These are phyloP conservation scores for Aphelenchoides besseyi DNA, from an alignment of 1,140 invertebrate genomes.

Conservation along the genomic window DNA sequence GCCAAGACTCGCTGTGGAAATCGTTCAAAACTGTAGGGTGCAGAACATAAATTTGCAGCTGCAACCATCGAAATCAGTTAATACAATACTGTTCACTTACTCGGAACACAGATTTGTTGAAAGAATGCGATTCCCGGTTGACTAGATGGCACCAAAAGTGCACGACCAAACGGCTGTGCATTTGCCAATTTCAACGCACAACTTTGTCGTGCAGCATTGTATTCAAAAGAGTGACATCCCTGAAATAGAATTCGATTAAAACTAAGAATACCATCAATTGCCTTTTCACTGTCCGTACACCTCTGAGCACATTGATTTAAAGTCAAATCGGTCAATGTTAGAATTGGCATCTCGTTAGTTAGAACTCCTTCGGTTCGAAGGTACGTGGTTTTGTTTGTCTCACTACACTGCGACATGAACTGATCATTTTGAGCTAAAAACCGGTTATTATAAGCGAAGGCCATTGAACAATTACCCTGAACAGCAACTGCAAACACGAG, in stretches of 20 bases:
- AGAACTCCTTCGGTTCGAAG: constrained; percentile 35
- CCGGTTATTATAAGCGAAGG: background rate
- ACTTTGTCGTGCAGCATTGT: constrained; percentile 50
- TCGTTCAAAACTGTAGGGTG: constrained; percentile 57
- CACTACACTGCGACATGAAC: constrained; percentile 19
- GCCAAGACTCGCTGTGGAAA: constrained; percentile 53
- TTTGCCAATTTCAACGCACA: constrained; percentile 50
- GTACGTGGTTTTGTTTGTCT: constrained; percentile 34
- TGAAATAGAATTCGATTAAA: constrained; percentile 10
- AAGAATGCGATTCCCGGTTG: constrained; percentile 50
- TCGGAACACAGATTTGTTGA: constrained; percentile 57
- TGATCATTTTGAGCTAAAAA: background rate
- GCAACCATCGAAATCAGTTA: constrained; percentile 17
- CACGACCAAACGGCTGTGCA: constrained; percentile 54
- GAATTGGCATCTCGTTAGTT: constrained; percentile 21
- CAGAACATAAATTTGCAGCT: constrained; percentile 50
- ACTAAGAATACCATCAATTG: constrained; percentile 1
- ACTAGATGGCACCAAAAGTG: constrained; percentile 42
- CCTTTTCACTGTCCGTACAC: constrained; percentile 32
- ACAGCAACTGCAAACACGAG: background rate
- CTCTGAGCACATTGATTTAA: constrained; percentile 47
- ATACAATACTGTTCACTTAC: constrained; percentile 29
- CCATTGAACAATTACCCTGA: background rate
- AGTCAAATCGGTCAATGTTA: constrained; percentile 29
- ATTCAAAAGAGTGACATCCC: constrained; percentile 53